A percentile compares a stretch with the other conserved stretches of the same genome.
phyloP scores from a whole-genome alignment of 1,140 invertebrate genomes.

The Pseudomyrmex cubaensis region DNA sequence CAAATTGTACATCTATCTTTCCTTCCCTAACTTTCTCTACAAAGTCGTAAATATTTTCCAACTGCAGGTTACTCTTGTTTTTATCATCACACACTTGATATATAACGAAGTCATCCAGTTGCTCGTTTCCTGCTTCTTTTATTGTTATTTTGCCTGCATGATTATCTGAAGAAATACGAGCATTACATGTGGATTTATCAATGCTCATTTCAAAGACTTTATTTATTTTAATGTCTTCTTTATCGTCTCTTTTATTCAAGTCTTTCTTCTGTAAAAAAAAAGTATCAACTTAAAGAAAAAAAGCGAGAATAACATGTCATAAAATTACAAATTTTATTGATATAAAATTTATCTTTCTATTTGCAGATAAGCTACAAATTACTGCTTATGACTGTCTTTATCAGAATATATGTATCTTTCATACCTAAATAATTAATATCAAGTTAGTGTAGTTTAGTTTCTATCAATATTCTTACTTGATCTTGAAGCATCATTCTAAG shows the following conservation, averaged over 20 bases:
- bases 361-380: too few relatives aligned
- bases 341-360: too few relatives aligned
- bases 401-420: too few relatives aligned
- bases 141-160: not conserved
- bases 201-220: not conserved
- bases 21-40: not conserved
- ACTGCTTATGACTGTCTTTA: too few relatives aligned
- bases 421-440: not conserved
- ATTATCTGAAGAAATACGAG: conserved; percentile 1
- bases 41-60: conserved; percentile 10
- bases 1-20: not conserved
- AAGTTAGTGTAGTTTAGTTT: conserved; percentile 28
- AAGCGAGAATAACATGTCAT: not conserved
- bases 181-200: not conserved
- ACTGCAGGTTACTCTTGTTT: conserved; percentile 6
- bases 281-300: not conserved
- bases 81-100: conserved; percentile 3
- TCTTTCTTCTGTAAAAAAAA: conserved; percentile 49
- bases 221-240: conserved; percentile 6
- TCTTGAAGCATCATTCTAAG: conserved; percentile 78
- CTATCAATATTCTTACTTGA: conserved; percentile 52
- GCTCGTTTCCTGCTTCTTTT: not conserved
- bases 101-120: conserved; percentile 28
- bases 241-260: not conserved
- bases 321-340: too few relatives aligned